Base-by-base conservation (phyloP, 2,797 vertebrate species). In the Morus bassanus region DNA sequence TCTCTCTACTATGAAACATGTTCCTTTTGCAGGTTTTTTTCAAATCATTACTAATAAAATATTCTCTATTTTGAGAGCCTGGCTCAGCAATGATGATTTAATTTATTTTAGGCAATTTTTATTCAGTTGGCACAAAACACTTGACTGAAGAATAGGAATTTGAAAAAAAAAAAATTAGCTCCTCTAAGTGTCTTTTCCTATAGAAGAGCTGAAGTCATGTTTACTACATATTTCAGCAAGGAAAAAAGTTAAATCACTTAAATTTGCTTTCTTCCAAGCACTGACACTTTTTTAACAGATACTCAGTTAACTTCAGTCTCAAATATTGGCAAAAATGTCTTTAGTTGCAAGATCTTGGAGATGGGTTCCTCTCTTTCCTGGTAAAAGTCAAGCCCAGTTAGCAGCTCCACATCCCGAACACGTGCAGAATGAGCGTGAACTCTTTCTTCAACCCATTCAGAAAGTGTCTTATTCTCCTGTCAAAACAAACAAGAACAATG, bases 361-460 rank as follows among this genome's bases (percentile, higher is more conserved):
- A 99, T 84, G 1, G 98, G 95, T 97, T 98, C 96, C 16, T 97
- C 35, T 93, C 97, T 98, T 85, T 98, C 98, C 48, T 99, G 99
- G 97, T 99, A 99, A 97, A 99, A 99, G 96, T 99, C 99, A 89
- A 99, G 98, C 43, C 99, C 99, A 0, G 99, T 99, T 46, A 99
- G 98, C 65, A 99, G 98, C 92, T 99, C 99, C 24, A 99, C 95
- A 83, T 99, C 99, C 64, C 99, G 98, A 50, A 99, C 98, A 31
- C 99, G 98, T 7, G 99, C 98, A 7, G 93, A 57, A 51, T 99
- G 99, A 72, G 98, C 97, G 72, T 97, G 97, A 61, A 99, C 88
- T 98, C 99, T 99, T 27, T 98, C 97, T 96, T 99, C 97, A 89
- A 99, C 97, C 99, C 99, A 99, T 18, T 96, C 65, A 0, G 97